Evolutionary conservation across 2,888 invertebrate species (phyloP).

Genomic region (Hyles lineata): DNA sequence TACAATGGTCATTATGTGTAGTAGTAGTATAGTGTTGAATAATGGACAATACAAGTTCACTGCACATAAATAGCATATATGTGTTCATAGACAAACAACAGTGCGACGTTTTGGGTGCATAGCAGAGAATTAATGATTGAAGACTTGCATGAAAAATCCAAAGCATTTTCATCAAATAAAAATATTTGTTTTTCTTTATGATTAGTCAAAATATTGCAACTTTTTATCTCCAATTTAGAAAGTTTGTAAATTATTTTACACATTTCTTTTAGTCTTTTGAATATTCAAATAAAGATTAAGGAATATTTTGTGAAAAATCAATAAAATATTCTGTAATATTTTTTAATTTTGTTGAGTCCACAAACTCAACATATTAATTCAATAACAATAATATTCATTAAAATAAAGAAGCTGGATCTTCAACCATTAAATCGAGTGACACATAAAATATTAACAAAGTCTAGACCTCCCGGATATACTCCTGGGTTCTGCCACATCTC

Average conservation of each 20-base stretch:
- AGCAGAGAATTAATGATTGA: background rate
- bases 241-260: background rate
- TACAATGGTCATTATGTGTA: too few relatives aligned
- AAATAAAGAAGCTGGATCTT: background rate
- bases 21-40: too few relatives aligned
- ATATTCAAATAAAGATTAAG: too few relatives aligned
- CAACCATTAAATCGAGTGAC: conserved; percentile 12
- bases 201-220: too few relatives aligned
- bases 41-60: background rate
- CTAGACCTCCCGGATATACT: conserved; percentile 79
- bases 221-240: background rate
- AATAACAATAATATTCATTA: too few relatives aligned
- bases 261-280: too few relatives aligned
- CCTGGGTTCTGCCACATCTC: conserved; percentile 81
- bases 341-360: background rate
- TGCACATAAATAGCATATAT: background rate
- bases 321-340: background rate
- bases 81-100: background rate
- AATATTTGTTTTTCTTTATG: background rate
- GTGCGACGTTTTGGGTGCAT: background rate
- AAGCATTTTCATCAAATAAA: background rate
- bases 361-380: too few relatives aligned
- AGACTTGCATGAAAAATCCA: background rate
- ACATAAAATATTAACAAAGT: conserved; percentile 40
- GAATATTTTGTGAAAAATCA: too few relatives aligned